A percentile compares a stretch with the other conserved stretches of the same genome.
phyloP scores from a whole-genome alignment of 2,113 vertebrate species.

The Mungos mungo region DNA sequence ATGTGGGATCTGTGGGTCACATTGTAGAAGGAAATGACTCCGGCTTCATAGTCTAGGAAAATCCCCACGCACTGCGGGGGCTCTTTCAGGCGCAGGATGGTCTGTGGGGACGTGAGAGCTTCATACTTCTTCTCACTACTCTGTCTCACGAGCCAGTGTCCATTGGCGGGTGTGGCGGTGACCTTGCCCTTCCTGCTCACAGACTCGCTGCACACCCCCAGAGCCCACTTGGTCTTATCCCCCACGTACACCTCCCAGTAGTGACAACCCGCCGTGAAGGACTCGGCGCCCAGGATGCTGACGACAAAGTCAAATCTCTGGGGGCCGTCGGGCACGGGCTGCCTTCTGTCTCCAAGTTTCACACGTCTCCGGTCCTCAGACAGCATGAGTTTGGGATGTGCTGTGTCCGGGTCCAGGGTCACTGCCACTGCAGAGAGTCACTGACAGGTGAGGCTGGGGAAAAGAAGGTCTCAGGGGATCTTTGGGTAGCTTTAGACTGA shows the following conservation, averaged over 20 bases:
- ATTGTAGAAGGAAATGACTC: constrained; percentile 88
- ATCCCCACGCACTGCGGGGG: constrained; percentile 83
- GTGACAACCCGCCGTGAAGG: constrained; percentile 83
- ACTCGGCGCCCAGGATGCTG: constrained; percentile 86
- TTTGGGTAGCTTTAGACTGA: not conserved
- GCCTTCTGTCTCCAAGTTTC: constrained; percentile 84
- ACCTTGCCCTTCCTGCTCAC: constrained; percentile 90
- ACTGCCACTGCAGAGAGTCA: constrained; percentile 73
- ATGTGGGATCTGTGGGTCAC: constrained; percentile 86
- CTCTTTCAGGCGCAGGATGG: constrained; percentile 78
- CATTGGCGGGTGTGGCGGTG: constrained; percentile 86
- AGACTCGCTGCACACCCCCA: constrained; percentile 88
- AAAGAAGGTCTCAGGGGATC: not conserved
- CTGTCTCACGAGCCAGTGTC: constrained; percentile 90
- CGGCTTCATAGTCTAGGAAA: constrained; percentile 88
- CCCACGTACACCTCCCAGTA: constrained; percentile 91
- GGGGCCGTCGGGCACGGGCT: constrained; percentile 77
- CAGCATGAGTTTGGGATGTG: constrained; percentile 86
- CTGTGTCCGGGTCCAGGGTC: constrained; percentile 87
- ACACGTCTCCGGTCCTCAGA: constrained; percentile 87
- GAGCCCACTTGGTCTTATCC: constrained; percentile 89
- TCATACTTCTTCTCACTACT: constrained; percentile 82
- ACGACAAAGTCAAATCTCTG: constrained; percentile 88
- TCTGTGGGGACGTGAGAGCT: constrained; percentile 84
- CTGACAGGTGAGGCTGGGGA: not conserved